Percentiles rank a stretch among this genome's conserved stretches.
Evolutionary conservation across 2,797 vertebrate species (phyloP).

Genomic region (Podarcis lilfordi): DNA sequence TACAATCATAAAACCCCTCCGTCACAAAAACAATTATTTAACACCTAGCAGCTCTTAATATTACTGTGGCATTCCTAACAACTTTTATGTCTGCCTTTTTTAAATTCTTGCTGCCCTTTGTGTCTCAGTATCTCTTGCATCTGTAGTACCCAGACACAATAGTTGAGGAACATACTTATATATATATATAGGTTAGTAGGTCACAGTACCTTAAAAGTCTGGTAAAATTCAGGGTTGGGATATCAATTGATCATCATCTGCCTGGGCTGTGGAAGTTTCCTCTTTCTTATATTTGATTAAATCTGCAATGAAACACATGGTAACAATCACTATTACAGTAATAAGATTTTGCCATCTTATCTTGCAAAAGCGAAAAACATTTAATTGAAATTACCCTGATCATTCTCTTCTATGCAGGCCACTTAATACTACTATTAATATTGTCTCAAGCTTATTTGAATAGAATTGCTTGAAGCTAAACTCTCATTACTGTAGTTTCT

Average conservation of each 20-base stretch:
- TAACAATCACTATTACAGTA: conserved; percentile 44
- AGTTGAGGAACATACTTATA: conserved; percentile 39
- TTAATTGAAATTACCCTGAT: background rate
- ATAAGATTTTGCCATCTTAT: conserved; percentile 44
- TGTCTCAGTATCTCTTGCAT: conserved; percentile 39
- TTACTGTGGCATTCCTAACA: conserved; percentile 25
- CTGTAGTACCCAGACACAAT: conserved; percentile 42
- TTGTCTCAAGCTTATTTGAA: background rate
- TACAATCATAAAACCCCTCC: background rate
- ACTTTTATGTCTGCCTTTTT: conserved; percentile 56
- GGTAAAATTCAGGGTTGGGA: conserved; percentile 68
- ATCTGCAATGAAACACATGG: conserved; percentile 66
- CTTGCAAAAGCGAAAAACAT: background rate
- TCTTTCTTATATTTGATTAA: conserved; percentile 68
- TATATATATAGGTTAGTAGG: conserved; percentile 37
- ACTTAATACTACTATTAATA: background rate
- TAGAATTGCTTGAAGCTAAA: background rate
- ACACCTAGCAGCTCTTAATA: conserved; percentile 61
- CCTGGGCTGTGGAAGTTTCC: conserved; percentile 67
- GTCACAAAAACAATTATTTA: background rate
- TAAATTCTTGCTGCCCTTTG: conserved; percentile 39
- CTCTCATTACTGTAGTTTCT: background rate
- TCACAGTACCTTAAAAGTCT: conserved; percentile 74
- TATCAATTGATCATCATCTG: conserved; percentile 79
- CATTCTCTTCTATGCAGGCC: background rate